Evolutionary conservation across 1,140 invertebrate genomes (phyloP).

Genomic region (Dysdera silvatica): DNA sequence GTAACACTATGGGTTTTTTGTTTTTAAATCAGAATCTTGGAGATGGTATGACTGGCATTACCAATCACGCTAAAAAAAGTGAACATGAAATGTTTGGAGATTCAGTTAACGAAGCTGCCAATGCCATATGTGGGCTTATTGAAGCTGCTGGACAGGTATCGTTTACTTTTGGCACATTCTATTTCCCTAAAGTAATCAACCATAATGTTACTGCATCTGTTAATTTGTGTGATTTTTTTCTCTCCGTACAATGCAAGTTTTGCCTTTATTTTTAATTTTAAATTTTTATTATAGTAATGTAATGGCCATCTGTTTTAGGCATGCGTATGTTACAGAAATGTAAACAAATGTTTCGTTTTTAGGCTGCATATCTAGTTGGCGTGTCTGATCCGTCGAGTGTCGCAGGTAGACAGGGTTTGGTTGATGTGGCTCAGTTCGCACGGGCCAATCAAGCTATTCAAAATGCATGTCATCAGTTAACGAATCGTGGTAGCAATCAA

Average conservation of each 20-base stretch:
- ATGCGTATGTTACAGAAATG: too few relatives aligned
- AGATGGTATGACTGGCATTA: conserved; percentile 89
- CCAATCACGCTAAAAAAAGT: conserved; percentile 77
- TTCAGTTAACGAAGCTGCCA: conserved; percentile 71
- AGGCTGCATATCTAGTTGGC: conserved; percentile 88
- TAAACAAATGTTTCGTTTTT: conserved; percentile 39
- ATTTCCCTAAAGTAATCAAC: not conserved
- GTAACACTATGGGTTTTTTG: too few relatives aligned
- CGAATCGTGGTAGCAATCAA: conserved; percentile 65
- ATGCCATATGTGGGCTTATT: conserved; percentile 82
- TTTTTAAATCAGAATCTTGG: conserved; percentile 46
- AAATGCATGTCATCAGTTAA: conserved; percentile 70
- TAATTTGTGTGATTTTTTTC: not conserved
- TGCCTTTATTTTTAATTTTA: too few relatives aligned
- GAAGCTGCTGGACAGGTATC: conserved; percentile 69
- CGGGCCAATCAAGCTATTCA: conserved; percentile 82
- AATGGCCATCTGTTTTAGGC: too few relatives aligned
- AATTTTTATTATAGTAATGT: too few relatives aligned
- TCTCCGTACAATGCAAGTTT: too few relatives aligned
- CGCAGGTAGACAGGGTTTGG: conserved; percentile 80
- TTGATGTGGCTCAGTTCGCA: conserved; percentile 83
- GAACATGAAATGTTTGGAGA: conserved; percentile 81
- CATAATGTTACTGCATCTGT: not conserved
- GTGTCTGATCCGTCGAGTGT: conserved; percentile 82
- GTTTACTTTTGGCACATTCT: not conserved